Evolutionary conservation across 2,888 invertebrate genomes (phyloP).

Genomic region (Hemaris fuciformis): DNA sequence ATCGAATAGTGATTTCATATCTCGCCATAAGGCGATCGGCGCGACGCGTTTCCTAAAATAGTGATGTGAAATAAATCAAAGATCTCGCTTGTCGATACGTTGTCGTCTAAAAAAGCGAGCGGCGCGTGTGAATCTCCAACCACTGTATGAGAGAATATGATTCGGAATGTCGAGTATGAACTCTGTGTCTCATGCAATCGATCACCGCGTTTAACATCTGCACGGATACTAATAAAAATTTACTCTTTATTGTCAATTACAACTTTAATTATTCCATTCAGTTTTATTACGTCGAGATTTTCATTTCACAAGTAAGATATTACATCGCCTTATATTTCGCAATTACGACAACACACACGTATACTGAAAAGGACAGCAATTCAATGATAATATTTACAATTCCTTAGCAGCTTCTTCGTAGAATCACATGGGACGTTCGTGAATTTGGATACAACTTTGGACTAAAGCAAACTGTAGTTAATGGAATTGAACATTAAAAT

Average conservation of each 20-base stretch:
- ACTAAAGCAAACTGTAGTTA: too few relatives aligned
- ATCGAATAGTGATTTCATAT: conserved; percentile 71
- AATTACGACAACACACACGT: too few relatives aligned
- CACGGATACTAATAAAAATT: not conserved
- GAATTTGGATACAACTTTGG: too few relatives aligned
- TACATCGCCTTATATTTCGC: not conserved
- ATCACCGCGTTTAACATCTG: not conserved
- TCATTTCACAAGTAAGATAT: not conserved
- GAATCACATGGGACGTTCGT: too few relatives aligned
- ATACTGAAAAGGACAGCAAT: too few relatives aligned
- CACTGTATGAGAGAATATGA: conserved; percentile 70
- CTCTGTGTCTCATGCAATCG: conserved; percentile 36
- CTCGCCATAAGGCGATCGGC: conserved; percentile 64
- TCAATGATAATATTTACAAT: too few relatives aligned
- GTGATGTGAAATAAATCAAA: conserved; percentile 78
- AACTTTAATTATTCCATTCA: not conserved
- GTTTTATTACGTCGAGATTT: not conserved
- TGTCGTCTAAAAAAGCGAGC: conserved; percentile 58
- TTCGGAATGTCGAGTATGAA: conserved; percentile 51
- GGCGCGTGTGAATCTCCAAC: conserved; percentile 75
- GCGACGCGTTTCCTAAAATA: conserved; percentile 78
- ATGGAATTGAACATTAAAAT: too few relatives aligned
- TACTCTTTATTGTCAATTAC: conserved; percentile 1
- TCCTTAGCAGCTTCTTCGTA: too few relatives aligned
- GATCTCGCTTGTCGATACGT: conserved; percentile 65